phyloP scores from a whole-genome alignment of 2,797 vertebrate species.

The Gobio occitaniae region DNA sequence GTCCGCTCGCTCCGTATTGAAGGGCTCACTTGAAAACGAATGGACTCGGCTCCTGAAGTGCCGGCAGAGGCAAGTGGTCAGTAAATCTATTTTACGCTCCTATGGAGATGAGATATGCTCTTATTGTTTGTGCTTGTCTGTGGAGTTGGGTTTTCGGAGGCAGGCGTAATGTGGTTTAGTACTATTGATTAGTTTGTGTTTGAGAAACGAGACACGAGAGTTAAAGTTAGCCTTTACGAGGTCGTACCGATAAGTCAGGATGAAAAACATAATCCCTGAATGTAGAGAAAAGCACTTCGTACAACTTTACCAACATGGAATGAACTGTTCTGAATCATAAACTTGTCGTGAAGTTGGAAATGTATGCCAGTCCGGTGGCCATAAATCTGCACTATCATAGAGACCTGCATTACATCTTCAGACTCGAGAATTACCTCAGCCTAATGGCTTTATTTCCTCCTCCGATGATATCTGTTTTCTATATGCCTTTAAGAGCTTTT shows the following conservation, averaged over 20 bases:
- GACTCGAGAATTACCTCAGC: conserved; percentile 19
- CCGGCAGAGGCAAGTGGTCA: conserved; percentile 56
- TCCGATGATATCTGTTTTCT: conserved; percentile 22
- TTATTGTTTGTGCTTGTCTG: conserved; percentile 36
- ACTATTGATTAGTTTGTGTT: conserved; percentile 50
- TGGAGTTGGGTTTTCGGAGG: conserved; percentile 1
- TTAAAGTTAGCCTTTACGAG: conserved; percentile 21
- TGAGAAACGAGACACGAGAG: conserved; percentile 33
- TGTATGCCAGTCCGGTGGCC: neutral
- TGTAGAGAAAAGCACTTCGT: neutral
- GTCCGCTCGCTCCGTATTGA: conserved; percentile 50
- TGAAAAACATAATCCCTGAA: conserved; percentile 9
- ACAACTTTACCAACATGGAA: neutral
- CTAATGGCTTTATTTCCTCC: conserved; percentile 34
- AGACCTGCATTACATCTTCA: neutral
- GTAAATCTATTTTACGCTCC: conserved; percentile 64
- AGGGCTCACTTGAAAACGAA: conserved; percentile 59
- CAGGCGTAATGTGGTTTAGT: conserved; percentile 39
- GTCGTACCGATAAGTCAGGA: conserved; percentile 1
- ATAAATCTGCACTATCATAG: conserved; percentile 16
- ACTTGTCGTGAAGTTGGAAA: conserved; percentile 15
- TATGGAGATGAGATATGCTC: conserved; percentile 42
- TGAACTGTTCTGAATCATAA: conserved; percentile 25
- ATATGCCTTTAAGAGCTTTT: conserved; percentile 13
- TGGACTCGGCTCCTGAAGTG: conserved; percentile 53